Conservation (phyloP, 2,888 invertebrate genomes). For the Conchocele bisecta region DNA sequence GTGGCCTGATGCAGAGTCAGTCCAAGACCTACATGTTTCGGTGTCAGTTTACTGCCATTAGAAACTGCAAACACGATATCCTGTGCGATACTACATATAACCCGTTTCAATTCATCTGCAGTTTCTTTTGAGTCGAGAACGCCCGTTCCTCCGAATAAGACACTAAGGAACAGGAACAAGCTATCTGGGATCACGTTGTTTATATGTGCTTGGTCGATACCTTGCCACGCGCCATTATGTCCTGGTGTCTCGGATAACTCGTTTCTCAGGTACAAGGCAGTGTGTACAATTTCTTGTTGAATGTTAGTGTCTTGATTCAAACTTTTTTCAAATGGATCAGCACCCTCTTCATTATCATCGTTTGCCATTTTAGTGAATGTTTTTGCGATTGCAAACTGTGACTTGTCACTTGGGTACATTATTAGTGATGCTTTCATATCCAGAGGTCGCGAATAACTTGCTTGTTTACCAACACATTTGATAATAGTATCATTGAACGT, state of each 20-base stretch:
- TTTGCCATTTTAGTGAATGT: too few species aligned
- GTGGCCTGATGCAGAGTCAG: slow-evolving; percentile 32
- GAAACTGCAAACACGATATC: slow-evolving; percentile 25
- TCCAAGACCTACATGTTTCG: slow-evolving; percentile 27
- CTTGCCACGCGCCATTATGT: slow-evolving; percentile 7
- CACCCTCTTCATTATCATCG: too few species aligned
- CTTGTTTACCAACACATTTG: not conserved
- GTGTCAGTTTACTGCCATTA: slow-evolving; percentile 23
- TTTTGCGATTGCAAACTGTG: too few species aligned
- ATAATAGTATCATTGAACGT: slow-evolving; percentile 17
- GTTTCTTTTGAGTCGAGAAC: not conserved
- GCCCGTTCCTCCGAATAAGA: slow-evolving; percentile 4
- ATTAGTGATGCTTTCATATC: slow-evolving; percentile 9
- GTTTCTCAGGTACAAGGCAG: not conserved
- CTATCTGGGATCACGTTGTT: slow-evolving; percentile 17
- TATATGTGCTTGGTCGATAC: slow-evolving; percentile 9
- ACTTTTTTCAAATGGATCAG: too few species aligned
- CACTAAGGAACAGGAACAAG: not conserved
- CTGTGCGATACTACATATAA: slow-evolving; percentile 25
- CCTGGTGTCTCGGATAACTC: slow-evolving; percentile 8
- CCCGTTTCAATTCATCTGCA: not conserved
- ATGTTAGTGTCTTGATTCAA: slow-evolving; percentile 11
- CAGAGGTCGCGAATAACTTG: slow-evolving; percentile 6
- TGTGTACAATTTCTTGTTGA: slow-evolving; percentile 22
- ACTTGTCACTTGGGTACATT: too few species aligned